phyloP scores from a whole-genome alignment of 2,888 invertebrate species.

The Hermaeophaga mercurialis region DNA sequence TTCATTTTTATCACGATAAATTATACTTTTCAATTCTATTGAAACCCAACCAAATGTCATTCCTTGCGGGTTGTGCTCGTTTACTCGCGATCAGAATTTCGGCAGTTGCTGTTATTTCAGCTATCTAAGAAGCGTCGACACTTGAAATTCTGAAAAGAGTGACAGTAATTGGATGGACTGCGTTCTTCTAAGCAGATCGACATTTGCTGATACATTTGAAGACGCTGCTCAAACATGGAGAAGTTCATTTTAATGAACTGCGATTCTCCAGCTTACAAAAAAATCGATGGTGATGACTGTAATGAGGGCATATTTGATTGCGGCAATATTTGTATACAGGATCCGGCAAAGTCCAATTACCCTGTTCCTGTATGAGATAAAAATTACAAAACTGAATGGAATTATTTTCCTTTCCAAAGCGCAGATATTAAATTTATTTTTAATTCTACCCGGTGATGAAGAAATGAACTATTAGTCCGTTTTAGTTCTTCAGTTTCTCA shows the following conservation, averaged over 20 bases:
- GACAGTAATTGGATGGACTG: conserved; percentile 42
- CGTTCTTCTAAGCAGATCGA: conserved; percentile 32
- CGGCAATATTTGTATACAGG: too few relatives aligned
- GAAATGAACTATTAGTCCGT: too few relatives aligned
- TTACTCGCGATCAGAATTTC: conserved; percentile 17
- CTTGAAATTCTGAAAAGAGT: conserved; percentile 34
- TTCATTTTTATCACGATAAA: too few relatives aligned
- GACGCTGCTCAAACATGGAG: conserved; percentile 19
- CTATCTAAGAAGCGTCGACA: conserved; percentile 16
- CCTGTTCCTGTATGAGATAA: too few relatives aligned
- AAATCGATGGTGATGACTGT: not conserved
- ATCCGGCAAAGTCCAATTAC: too few relatives aligned
- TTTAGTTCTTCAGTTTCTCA: too few relatives aligned
- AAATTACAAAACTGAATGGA: too few relatives aligned
- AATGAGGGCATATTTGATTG: too few relatives aligned
- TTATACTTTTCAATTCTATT: too few relatives aligned
- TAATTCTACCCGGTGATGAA: too few relatives aligned
- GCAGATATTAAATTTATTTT: too few relatives aligned
- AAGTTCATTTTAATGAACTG: conserved; percentile 19
- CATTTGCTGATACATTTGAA: conserved; percentile 31
- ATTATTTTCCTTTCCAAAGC: too few relatives aligned
- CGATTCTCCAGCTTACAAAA: not conserved
- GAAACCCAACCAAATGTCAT: not conserved
- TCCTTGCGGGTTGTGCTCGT: not conserved
- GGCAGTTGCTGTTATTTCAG: conserved; percentile 22